Evolutionary conservation across 2,797 vertebrate species (phyloP).

Genomic region (Prionace glauca): DNA sequence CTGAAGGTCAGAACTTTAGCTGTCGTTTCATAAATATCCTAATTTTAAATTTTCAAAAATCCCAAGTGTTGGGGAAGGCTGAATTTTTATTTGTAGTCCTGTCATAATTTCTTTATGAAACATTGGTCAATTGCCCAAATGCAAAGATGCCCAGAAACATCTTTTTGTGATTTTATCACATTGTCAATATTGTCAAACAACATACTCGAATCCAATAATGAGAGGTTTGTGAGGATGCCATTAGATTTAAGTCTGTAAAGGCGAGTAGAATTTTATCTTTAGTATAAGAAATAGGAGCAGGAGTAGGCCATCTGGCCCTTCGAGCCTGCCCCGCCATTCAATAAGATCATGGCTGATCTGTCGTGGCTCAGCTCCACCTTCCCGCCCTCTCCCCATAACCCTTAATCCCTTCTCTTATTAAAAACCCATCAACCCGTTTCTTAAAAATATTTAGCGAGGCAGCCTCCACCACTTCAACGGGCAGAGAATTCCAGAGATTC

Average conservation of each 20-base stretch:
- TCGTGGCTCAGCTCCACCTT: no score
- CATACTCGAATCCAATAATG: not conserved
- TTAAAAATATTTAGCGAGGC: no score
- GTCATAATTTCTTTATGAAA: not conserved
- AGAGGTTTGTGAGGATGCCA: not conserved
- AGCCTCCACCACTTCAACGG: no score
- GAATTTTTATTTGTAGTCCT: not conserved
- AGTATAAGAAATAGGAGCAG: no score
- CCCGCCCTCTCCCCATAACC: no score
- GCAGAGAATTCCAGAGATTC: no score
- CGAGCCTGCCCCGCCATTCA: no score
- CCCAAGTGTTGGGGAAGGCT: not conserved
- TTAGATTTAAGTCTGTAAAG: not conserved
- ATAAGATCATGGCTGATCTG: no score
- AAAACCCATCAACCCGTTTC: no score
- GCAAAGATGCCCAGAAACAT: not conserved
- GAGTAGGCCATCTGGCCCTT: no score
- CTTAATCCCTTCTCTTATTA: no score
- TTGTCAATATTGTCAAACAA: not conserved
- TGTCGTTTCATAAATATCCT: not conserved
- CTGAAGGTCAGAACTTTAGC: not conserved
- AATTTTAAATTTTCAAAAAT: not conserved
- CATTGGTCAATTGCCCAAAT: not conserved
- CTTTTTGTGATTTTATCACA: not conserved
- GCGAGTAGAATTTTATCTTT: not conserved